phyloP scores from a whole-genome alignment of 2,888 invertebrate species.

The Acronicta psi region DNA sequence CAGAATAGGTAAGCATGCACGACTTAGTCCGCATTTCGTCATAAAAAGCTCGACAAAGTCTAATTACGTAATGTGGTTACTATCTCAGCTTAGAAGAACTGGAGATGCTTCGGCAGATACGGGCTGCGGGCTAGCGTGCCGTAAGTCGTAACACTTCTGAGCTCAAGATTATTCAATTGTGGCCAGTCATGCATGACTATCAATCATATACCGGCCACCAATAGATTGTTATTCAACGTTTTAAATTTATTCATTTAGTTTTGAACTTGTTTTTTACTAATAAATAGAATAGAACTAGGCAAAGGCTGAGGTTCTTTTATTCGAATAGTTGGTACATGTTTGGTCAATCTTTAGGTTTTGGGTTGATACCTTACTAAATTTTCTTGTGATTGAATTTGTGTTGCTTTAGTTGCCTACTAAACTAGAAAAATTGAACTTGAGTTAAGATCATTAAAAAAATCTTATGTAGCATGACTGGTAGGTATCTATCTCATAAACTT shows the following conservation, averaged over 20 bases:
- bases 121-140: conserved; percentile 28
- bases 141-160: conserved; percentile 49
- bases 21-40: conserved; percentile 65
- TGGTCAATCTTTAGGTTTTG: conserved; percentile 16
- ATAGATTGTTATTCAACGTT: conserved; percentile 55
- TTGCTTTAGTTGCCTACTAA: conserved; percentile 2
- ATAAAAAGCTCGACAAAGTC: conserved; percentile 65
- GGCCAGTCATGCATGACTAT: conserved; percentile 59
- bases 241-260: conserved; percentile 38
- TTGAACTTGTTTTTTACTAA: conserved; percentile 18
- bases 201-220: conserved; percentile 54
- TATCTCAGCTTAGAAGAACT: conserved; percentile 34
- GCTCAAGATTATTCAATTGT: conserved; percentile 56
- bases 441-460: background rate
- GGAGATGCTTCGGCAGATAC: conserved; percentile 34
- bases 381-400: conserved; percentile 16
- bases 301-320: conserved; percentile 22
- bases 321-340: conserved; percentile 1
- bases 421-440: background rate
- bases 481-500: conserved; percentile 2
- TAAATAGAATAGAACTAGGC: conserved; percentile 15
- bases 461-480: conserved; percentile 4
- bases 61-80: conserved; percentile 63
- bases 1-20: conserved; percentile 45
- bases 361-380: background rate